Evolutionary conservation across 1,140 invertebrate genomes (phyloP).

Genomic region (Marisa cornuarietis): DNA sequence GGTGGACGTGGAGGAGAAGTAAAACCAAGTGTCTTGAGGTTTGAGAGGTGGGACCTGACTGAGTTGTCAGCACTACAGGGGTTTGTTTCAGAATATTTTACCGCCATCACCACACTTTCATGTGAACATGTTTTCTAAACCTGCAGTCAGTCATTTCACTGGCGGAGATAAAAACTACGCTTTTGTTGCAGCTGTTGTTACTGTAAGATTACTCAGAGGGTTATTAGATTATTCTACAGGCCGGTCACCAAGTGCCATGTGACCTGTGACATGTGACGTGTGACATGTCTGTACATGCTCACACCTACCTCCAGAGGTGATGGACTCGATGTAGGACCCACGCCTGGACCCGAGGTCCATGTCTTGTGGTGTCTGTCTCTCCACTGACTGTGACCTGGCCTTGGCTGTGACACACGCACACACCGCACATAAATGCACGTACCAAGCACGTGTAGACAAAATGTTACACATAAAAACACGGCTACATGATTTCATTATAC

Average conservation of each 20-base stretch:
- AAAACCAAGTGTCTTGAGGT: too few relatives aligned
- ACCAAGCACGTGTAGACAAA: too few relatives aligned
- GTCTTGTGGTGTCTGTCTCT: constrained; percentile 28
- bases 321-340: constrained; percentile 39
- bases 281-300: not conserved
- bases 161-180: not conserved
- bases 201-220: too few relatives aligned
- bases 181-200: too few relatives aligned
- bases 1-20: too few relatives aligned
- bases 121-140: not conserved
- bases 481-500: too few relatives aligned
- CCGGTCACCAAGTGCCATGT: not conserved
- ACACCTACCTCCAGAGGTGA: constrained; percentile 40
- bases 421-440: too few relatives aligned
- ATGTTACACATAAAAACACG: too few relatives aligned
- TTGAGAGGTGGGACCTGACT: too few relatives aligned
- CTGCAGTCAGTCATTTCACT: not conserved
- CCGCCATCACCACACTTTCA: not conserved
- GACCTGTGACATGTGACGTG: not conserved
- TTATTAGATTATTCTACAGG: too few relatives aligned
- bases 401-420: not conserved
- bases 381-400: constrained; percentile 25
- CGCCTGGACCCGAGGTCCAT: constrained; percentile 15
- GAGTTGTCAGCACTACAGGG: too few relatives aligned
- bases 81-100: too few relatives aligned